Conservation (phyloP, 2,888 invertebrate genomes). For the Deilephila elpenor region DNA sequence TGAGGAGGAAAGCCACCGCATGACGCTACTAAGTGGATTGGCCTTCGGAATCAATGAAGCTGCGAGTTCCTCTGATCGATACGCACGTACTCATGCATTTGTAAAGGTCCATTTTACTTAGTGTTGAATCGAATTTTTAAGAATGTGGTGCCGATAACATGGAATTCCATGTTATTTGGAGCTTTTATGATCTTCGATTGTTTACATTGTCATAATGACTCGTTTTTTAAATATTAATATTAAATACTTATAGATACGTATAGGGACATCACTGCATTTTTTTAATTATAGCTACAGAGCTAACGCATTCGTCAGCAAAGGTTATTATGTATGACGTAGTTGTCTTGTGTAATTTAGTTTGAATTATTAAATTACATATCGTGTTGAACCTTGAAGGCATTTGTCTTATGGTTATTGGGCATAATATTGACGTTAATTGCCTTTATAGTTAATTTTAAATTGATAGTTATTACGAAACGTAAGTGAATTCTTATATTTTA, state of each 20-base stretch:
- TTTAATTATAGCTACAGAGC: background rate
- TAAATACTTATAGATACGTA: no score
- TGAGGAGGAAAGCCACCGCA: slow-evolving; percentile 33
- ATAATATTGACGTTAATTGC: slow-evolving; percentile 9
- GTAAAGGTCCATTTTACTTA: slow-evolving; percentile 46
- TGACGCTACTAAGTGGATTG: slow-evolving; percentile 52
- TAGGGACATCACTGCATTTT: no score
- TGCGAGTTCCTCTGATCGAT: slow-evolving; percentile 37
- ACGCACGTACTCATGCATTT: slow-evolving; percentile 35
- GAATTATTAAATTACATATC: slow-evolving; percentile 10
- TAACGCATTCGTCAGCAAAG: background rate
- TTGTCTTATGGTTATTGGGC: slow-evolving; percentile 20
- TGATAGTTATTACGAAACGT: background rate
- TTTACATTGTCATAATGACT: background rate
- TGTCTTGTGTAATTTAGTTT: background rate
- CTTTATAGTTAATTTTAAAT: slow-evolving; percentile 26
- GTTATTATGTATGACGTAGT: background rate
- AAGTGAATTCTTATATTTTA: background rate
- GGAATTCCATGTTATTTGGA: background rate
- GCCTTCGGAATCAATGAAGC: slow-evolving; percentile 47
- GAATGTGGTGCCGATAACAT: background rate
- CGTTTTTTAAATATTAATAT: no score
- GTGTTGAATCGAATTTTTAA: slow-evolving; percentile 33
- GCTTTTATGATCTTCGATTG: background rate
- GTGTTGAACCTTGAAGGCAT: background rate